Conservation (phyloP, 2,797 vertebrate species). For the Staurois parvus region DNA sequence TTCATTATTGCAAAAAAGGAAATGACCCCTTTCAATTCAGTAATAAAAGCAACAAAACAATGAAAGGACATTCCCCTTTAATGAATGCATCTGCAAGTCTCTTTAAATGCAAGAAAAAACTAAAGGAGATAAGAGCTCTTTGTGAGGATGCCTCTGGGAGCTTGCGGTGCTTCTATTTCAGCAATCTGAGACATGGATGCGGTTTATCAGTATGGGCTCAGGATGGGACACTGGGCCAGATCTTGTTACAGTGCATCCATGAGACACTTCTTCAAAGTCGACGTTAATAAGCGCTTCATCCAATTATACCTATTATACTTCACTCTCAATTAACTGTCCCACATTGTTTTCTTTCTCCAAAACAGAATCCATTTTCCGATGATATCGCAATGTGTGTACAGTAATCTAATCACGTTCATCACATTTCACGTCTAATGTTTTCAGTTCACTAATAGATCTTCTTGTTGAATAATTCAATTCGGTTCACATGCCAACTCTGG, state of each 20-base stretch:
- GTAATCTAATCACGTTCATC: constrained; percentile 66
- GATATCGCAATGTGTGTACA: constrained; percentile 64
- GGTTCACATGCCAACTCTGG: constrained; percentile 21
- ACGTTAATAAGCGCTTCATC: constrained; percentile 75
- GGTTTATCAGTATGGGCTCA: background rate
- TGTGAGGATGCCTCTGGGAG: constrained; percentile 8
- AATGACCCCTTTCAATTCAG: no score
- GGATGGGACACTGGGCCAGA: background rate
- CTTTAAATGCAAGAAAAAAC: constrained; percentile 29
- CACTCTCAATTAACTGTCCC: constrained; percentile 74
- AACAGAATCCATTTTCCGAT: constrained; percentile 71
- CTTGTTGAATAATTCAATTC: constrained; percentile 61
- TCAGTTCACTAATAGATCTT: constrained; percentile 69
- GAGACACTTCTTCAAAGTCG: constrained; percentile 68
- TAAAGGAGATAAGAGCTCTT: constrained; percentile 27
- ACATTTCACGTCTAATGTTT: constrained; percentile 66
- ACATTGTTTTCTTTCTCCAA: constrained; percentile 58
- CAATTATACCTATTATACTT: constrained; percentile 75
- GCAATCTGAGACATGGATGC: constrained; percentile 27
- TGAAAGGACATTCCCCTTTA: background rate
- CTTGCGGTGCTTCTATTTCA: constrained; percentile 22
- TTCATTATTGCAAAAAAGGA: no score
- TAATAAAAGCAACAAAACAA: background rate
- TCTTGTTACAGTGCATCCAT: constrained; percentile 55
- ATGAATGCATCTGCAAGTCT: background rate